Evolutionary conservation across 2,888 invertebrate genomes (phyloP), one percentile per base, ranked within the genome.

Genomic region (Palloptera scutellata): DNA sequence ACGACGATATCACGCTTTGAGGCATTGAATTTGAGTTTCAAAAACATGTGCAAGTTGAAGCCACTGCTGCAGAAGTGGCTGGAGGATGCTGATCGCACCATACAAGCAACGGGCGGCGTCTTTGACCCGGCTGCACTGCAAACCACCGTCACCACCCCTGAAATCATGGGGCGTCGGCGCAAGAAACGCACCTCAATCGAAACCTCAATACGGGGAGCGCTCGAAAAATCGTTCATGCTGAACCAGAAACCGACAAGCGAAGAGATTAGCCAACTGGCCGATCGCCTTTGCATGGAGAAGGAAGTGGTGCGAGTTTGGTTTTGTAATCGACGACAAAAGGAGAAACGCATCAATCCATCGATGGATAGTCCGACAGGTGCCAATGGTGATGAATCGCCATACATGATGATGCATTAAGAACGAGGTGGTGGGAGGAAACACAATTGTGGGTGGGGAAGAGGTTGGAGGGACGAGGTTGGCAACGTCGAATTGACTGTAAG

Each of bases 11-110:
- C 95, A 70, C 91, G 98, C 84, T 99, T 99, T 86, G 98, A 99
- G 86, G 98, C 98, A 20, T 88, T 98, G 73, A 98, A 99, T 86
- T 88, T 99, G 74, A 97, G 97, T 83, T 98, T 98, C 88, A 99
- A 99, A 87, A 99, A 99, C 86, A 99, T 99, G 98, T 98, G 98
- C 89, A 99, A 99, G 85, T 88, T 99, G 83, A 98, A 98, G 86
- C 98, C 98, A 40, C 87, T 99, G 73, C 89, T 98, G 67, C 97
- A 97, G 85, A 97, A 97, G 86, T 98, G 98, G 98, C 87, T 98
- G 69, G 96, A 96, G 83, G 97, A 98, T 83, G 97, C 97, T 0
- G 95, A 96, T 84, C 91, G 91, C 75, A 91, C 92, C 13, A 86
- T 92, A 73, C 90, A 89, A 79, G 92, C 91, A 78, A 92, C 93